Conservation (phyloP, 2,113 vertebrate genomes). For the Stomatorhinus ivindoensis region DNA sequence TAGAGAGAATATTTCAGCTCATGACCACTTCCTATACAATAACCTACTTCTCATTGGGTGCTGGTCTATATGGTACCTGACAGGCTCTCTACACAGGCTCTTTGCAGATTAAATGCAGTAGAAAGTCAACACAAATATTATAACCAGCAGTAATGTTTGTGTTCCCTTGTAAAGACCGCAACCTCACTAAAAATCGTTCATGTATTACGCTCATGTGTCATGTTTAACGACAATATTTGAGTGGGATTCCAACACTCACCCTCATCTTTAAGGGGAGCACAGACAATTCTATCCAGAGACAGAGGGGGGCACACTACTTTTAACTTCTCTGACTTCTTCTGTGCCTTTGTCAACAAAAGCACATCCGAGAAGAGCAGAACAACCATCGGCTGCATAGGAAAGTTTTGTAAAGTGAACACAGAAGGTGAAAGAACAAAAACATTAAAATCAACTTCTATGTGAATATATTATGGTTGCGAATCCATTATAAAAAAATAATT, state of each 20-base stretch:
- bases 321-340: slow-evolving; percentile 64
- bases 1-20: not conserved
- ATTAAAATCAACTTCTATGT: not conserved
- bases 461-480: not conserved
- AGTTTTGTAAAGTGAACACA: not conserved
- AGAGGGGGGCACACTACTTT: slow-evolving; percentile 71
- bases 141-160: not conserved
- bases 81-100: not conserved
- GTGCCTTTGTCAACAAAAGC: slow-evolving; percentile 69
- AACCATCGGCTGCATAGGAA: slow-evolving; percentile 55
- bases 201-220: not conserved
- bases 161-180: not conserved
- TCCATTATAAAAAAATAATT: not conserved
- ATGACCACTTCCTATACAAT: not conserved
- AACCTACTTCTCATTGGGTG: not conserved
- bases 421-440: not conserved
- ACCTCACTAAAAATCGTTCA: not conserved
- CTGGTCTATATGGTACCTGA: not conserved
- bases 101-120: not conserved
- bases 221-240: not conserved
- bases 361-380: slow-evolving; percentile 74
- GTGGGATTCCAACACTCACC: slow-evolving; percentile 48
- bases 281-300: slow-evolving; percentile 63
- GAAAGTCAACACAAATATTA: not conserved
- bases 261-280: slow-evolving; percentile 59